phyloP scores from a whole-genome alignment of 1,140 invertebrate genomes.

The Dolichoris vasculosae region DNA sequence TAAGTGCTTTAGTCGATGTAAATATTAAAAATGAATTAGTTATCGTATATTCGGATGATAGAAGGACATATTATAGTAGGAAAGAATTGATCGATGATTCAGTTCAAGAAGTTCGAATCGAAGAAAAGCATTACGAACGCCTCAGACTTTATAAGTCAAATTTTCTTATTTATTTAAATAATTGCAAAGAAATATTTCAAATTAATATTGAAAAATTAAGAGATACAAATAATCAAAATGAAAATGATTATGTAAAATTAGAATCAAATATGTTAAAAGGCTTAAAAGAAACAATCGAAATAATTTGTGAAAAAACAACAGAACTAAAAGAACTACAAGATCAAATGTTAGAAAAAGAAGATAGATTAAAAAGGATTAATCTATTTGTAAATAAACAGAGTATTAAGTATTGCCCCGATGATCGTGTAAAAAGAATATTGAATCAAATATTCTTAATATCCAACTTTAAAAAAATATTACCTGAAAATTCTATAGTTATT shows the following conservation, averaged over 20 bases:
- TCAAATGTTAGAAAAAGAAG: slow-evolving; percentile 49
- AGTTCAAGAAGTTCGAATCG: slow-evolving; percentile 34
- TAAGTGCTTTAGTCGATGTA: slow-evolving; percentile 57
- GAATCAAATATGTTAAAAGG: slow-evolving; percentile 60
- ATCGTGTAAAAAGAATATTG: slow-evolving; percentile 56
- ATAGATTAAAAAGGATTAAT: slow-evolving; percentile 64
- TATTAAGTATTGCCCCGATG: slow-evolving; percentile 55
- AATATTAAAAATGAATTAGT: slow-evolving; percentile 55
- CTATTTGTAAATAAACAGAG: slow-evolving; percentile 61
- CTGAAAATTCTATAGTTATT: slow-evolving; percentile 58
- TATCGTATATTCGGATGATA: slow-evolving; percentile 60
- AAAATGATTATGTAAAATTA: slow-evolving; percentile 55
- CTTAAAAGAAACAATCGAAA: slow-evolving; percentile 57
- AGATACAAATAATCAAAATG: not conserved
- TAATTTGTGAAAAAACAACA: slow-evolving; percentile 58
- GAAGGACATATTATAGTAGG: slow-evolving; percentile 56
- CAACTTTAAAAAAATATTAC: slow-evolving; percentile 60
- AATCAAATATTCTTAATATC: slow-evolving; percentile 55
- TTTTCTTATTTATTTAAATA: slow-evolving; percentile 54
- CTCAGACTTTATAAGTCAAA: slow-evolving; percentile 55
- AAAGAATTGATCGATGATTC: slow-evolving; percentile 54
- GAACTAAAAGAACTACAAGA: slow-evolving; percentile 37
- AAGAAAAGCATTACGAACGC: slow-evolving; percentile 55
- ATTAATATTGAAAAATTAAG: slow-evolving; percentile 54
- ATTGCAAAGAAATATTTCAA: slow-evolving; percentile 53